These are phyloP conservation scores for Globodera rostochiensis DNA, from an alignment of 1,140 invertebrate species.

Conservation along the genomic window DNA sequence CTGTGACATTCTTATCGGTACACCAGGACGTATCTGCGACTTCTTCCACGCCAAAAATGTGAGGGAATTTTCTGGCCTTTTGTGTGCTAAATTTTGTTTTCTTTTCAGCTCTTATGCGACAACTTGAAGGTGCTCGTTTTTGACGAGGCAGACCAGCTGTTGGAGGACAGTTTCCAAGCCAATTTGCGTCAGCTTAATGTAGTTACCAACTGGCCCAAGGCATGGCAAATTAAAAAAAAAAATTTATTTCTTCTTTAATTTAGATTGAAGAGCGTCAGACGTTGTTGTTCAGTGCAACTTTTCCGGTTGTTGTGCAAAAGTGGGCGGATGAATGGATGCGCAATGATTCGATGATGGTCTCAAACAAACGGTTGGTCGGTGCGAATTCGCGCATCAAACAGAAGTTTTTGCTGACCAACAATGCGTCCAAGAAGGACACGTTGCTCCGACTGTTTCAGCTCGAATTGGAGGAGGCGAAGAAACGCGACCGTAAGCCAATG, in stretches of 20 bases:
- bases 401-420: slow-evolving; percentile 77
- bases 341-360: slow-evolving; percentile 50
- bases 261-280: slow-evolving; percentile 67
- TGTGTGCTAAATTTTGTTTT: not conserved
- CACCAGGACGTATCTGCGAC: slow-evolving; percentile 82
- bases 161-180: slow-evolving; percentile 51
- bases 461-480: slow-evolving; percentile 66
- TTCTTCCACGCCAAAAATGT: slow-evolving; percentile 42
- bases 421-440: slow-evolving; percentile 75
- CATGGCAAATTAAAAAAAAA: slow-evolving; percentile 17
- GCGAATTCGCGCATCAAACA: slow-evolving; percentile 81
- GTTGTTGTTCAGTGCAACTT: slow-evolving; percentile 71
- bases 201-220: slow-evolving; percentile 42
- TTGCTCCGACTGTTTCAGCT: slow-evolving; percentile 25
- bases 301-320: slow-evolving; percentile 67
- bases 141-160: slow-evolving; percentile 58
- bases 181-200: slow-evolving; percentile 45
- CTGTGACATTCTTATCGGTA: slow-evolving; percentile 77
- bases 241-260: slow-evolving; percentile 20
- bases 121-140: slow-evolving; percentile 52
- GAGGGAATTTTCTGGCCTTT: not conserved
- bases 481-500: slow-evolving; percentile 64
- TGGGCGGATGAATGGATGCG: slow-evolving; percentile 58
- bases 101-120: slow-evolving; percentile 33
- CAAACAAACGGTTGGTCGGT: slow-evolving; percentile 41